Evolutionary conservation across 2,797 vertebrate species (phyloP), one percentile per base, ranked within the genome.

Genomic region (Acanthurus leucopareius): DNA sequence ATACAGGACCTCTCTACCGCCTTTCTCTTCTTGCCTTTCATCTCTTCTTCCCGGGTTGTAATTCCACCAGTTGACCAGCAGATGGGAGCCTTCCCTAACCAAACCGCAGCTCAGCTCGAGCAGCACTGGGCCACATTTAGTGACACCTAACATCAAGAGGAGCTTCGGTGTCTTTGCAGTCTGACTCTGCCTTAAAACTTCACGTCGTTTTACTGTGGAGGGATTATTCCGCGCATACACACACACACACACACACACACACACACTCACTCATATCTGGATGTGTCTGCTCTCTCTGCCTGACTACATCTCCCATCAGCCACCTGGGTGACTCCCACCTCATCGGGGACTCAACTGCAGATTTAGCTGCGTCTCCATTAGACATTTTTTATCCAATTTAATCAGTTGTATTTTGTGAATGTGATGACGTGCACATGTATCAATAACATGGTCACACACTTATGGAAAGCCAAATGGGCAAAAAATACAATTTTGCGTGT

Each of bases 401-500:
- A 86, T 89, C 67, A 38, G 60, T 90, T 88, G 73, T 93, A 72
- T 88, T 93, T 25, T 91, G 90, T 93, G 92, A 94, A 94, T 94
- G 93, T 94, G 90, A 92, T 54, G 72, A 89, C 73, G 16, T 73
- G 8, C 53, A 0, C 75, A 48, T 58, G 68, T 56, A 66, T 47
- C 74, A 7, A 61, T 62, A 4, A 69, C 49, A 28, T 58, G 79
- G 76, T 53, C n/a, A n/a, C 82, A 64, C 8, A 2, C 32, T 63
- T 68, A 61, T 1, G 53, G 79, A 58, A 75, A 65, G 17, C 65
- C 58, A 62, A 45, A 48, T 25, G 1, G 32, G 51, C n/a, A 66
- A 60, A 56, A 69, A 57, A 19, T 8, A 48, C 0, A 11, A 14
- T 17, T 14, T 20, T 1, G 4, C 7, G 0, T 0, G 17, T 67